Evolutionary conservation across 2,888 invertebrate species (phyloP).

Genomic region (Tillus elongatus): DNA sequence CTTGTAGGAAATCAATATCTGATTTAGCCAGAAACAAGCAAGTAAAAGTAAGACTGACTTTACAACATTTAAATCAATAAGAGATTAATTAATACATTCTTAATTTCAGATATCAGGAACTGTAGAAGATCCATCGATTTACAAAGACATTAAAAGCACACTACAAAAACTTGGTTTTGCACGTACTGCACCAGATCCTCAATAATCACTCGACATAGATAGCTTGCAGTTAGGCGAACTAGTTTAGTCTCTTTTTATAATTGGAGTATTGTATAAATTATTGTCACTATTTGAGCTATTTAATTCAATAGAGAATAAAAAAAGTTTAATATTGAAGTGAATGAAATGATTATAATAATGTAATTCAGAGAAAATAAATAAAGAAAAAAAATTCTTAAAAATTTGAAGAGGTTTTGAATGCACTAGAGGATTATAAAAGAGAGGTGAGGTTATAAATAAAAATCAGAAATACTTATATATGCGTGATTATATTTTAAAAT

Average conservation of each 20-base stretch:
- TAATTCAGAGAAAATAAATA: conserved; percentile 1
- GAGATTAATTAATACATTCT: not conserved
- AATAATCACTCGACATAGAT: too few species aligned
- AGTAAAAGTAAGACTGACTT: conserved; percentile 53
- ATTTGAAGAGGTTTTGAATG: not conserved
- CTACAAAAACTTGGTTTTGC: conserved; percentile 71
- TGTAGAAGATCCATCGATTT: conserved; percentile 79
- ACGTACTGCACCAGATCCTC: conserved; percentile 59
- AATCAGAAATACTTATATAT: conserved; percentile 35
- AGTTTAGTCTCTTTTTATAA: too few species aligned
- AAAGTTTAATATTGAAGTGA: too few species aligned
- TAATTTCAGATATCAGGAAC: conserved; percentile 62
- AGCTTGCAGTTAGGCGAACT: too few species aligned
- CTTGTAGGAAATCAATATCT: conserved; percentile 70
- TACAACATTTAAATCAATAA: too few species aligned
- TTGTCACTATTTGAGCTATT: too few species aligned
- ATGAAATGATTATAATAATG: conserved; percentile 5
- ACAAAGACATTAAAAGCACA: conserved; percentile 64
- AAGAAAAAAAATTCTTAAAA: not conserved
- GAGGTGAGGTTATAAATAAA: conserved; percentile 31
- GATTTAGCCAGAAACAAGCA: conserved; percentile 74
- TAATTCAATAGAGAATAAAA: too few species aligned
- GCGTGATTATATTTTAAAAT: conserved; percentile 42
- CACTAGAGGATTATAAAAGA: conserved; percentile 15
- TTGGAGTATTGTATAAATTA: too few species aligned